Evolutionary conservation across 92 coral and sea anemone genomes (phyloP).

Genomic region (Porites lobata): DNA sequence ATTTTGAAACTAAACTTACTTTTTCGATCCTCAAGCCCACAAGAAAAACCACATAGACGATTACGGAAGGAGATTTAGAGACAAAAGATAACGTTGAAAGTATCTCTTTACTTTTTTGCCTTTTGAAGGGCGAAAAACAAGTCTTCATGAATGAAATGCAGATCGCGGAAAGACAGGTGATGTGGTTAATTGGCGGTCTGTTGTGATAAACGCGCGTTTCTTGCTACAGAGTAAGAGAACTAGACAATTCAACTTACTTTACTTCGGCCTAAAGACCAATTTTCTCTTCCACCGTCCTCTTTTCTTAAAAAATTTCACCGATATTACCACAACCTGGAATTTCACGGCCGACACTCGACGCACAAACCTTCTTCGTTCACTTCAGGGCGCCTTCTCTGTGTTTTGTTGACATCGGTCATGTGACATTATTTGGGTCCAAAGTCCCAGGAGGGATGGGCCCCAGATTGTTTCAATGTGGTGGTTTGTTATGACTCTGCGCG

Average conservation of each 20-base stretch:
- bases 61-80: too few species aligned
- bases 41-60: too few species aligned
- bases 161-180: not conserved
- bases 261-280: not conserved
- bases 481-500: not conserved
- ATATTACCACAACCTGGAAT: not conserved
- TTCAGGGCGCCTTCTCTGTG: not conserved
- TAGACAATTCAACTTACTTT: not conserved
- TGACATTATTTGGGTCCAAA: conserved; percentile 39
- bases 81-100: too few species aligned
- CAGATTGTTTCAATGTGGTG: not conserved
- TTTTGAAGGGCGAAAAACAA: too few species aligned
- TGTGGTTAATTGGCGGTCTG: not conserved
- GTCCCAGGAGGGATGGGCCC: not conserved
- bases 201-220: not conserved
- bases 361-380: too few species aligned
- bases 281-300: not conserved
- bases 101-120: not conserved
- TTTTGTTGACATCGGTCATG: conserved; percentile 28
- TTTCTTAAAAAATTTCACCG: not conserved
- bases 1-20: too few species aligned
- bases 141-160: not conserved
- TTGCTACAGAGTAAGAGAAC: not conserved
- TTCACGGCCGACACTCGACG: not conserved
- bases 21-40: too few species aligned